Base-by-base conservation (phyloP, 2,888 invertebrate species). In the Pelosia muscerda region DNA sequence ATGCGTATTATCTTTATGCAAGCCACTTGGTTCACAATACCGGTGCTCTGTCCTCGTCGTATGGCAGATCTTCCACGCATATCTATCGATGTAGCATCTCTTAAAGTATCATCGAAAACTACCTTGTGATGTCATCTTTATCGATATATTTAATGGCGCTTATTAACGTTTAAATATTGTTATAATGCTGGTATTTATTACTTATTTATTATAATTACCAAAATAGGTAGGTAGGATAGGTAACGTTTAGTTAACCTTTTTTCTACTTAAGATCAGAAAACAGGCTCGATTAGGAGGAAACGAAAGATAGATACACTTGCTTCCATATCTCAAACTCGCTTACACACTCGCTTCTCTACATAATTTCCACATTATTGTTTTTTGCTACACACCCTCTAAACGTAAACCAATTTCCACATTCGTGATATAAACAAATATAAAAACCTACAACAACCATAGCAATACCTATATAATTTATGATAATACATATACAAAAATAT, bases 1-100 rank as follows among this genome's bases (percentile, higher is more conserved):
- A 94, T 94, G 92, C 89, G 91, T 90, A 94, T 95, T 95, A 94
- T 94, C 94, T 94, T 94, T 94, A 94, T 94, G 94, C 94, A 92
- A 93, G 89, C 92, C 93, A 94, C 94, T 94, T 93, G 93, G 88
- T 86, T 90, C 91, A 92, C 94, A 93, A 94, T 93, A 91, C 92
- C 87, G 87, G 89, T 91, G 89, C 90, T 87, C 84, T 83, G 88
- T 90, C 90, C 90, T 89, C 88, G 89, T 88, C 86, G 88, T 88
- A 90, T 86, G 85, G 88, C 89, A 89, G 88, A 92, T 92, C 89
- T 92, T 90, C 88, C 86, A 86, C 86, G 90, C 89, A 90, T 91
- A 92, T 93, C 92, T 91, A 92, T 91, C 87, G 89, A 92, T 90
- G 89, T 87, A 88, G 85, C 87, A 91, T 91, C 87, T 90, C 89